Conservation (phyloP, 2,113 vertebrate genomes). For the Neolamprologus hecqui region DNA sequence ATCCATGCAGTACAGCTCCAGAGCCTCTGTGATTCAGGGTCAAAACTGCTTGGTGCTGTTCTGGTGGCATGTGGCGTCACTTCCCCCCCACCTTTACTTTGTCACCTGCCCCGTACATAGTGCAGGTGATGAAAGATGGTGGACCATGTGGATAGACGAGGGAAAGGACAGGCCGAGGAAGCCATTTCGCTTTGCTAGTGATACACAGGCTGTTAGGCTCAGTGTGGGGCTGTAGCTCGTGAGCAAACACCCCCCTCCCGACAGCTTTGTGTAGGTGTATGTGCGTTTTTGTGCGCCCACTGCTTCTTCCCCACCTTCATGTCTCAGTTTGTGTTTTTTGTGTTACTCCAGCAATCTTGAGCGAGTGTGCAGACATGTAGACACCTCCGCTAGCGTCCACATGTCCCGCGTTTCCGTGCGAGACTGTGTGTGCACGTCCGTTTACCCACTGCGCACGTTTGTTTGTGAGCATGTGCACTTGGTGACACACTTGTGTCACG, state of each 20-base stretch:
- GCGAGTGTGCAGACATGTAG: constrained; percentile 58
- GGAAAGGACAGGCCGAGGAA: background rate
- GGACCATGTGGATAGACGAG: background rate
- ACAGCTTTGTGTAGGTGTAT: background rate
- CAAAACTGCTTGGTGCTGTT: background rate
- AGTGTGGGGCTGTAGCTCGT: constrained; percentile 72
- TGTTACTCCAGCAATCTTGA: background rate
- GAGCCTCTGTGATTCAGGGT: background rate
- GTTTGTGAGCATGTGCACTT: background rate
- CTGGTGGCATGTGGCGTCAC: background rate
- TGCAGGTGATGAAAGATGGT: background rate
- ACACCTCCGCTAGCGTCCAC: background rate
- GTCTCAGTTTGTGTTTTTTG: background rate
- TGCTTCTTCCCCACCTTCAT: background rate
- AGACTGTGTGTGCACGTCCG: background rate
- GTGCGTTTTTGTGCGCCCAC: background rate
- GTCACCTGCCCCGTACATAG: constrained; percentile 31
- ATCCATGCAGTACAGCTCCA: background rate
- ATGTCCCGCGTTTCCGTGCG: background rate
- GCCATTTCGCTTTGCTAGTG: constrained; percentile 44
- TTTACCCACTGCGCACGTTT: background rate
- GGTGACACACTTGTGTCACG: constrained; percentile 2
- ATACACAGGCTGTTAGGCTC: constrained; percentile 65
- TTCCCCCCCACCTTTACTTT: background rate
- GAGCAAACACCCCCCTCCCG: constrained; percentile 43